A percentile compares a stretch with the other conserved stretches of the same genome.
These are phyloP conservation scores for Anthopleura xanthogrammica DNA, from an alignment of 92 coral and sea anemone species.

Conservation along the genomic window DNA sequence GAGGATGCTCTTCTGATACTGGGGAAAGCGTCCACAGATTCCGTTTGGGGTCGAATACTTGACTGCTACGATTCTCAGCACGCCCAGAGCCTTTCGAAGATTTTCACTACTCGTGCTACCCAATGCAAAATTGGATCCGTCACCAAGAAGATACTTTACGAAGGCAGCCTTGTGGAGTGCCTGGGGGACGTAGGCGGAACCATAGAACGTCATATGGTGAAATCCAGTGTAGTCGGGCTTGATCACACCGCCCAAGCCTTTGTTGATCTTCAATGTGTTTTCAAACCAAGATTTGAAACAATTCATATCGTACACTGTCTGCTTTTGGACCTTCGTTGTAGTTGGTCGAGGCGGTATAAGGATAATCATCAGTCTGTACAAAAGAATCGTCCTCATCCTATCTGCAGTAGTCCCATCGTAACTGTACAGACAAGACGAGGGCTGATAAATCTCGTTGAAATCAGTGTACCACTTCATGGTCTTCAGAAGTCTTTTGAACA, in stretches of 20 bases:
- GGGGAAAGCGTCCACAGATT: slow-evolving; percentile 48
- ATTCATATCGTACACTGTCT: slow-evolving; percentile 57
- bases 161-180: slow-evolving; percentile 42
- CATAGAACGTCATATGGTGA: slow-evolving; percentile 61
- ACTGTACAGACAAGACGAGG: slow-evolving; percentile 17
- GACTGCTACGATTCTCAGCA: slow-evolving; percentile 50
- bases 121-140: slow-evolving; percentile 45
- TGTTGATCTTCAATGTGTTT: slow-evolving; percentile 55
- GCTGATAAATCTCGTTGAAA: slow-evolving; percentile 70
- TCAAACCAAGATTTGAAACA: slow-evolving; percentile 57
- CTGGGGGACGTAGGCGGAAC: slow-evolving; percentile 19
- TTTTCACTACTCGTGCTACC: slow-evolving; percentile 24
- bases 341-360: slow-evolving; percentile 18
- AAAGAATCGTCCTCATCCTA: slow-evolving; percentile 59
- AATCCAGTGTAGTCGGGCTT: slow-evolving; percentile 80
- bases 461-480: background rate
- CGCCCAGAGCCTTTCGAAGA: slow-evolving; percentile 52
- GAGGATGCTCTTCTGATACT: slow-evolving; percentile 27
- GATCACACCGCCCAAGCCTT: slow-evolving; percentile 70
- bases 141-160: slow-evolving; percentile 49
- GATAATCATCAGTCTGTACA: slow-evolving; percentile 62
- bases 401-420: slow-evolving; percentile 72
- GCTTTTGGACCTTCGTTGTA: slow-evolving; percentile 15
- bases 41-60: slow-evolving; percentile 74
- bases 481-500: slow-evolving; percentile 41